A percentile compares a stretch with the other conserved stretches of the same genome.
These are phyloP conservation scores for Beroe forskalii DNA, from an alignment of 37 sponge, comb jelly and placozoan species.

Conservation along the genomic window DNA sequence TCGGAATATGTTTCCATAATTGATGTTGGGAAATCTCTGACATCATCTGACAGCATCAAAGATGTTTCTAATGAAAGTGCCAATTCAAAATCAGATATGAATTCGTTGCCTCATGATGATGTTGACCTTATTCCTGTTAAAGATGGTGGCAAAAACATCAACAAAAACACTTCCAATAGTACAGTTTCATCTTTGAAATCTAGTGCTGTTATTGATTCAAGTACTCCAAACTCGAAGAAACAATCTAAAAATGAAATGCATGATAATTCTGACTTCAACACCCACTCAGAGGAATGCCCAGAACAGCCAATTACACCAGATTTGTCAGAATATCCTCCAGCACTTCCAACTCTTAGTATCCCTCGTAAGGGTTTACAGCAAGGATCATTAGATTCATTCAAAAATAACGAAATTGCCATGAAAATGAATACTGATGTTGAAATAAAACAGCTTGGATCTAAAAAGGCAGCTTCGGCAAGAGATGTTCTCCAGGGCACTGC, in stretches of 20 bases:
- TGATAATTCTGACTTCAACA: neutral
- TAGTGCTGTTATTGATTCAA: slow-evolving; percentile 26
- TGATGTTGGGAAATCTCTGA: slow-evolving; percentile 16
- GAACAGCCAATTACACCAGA: slow-evolving; percentile 7
- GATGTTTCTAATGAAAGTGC: neutral
- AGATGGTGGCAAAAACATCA: neutral
- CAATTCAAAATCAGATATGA: neutral
- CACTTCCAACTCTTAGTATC: neutral
- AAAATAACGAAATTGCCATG: neutral
- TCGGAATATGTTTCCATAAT: slow-evolving; percentile 36
- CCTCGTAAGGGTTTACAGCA: slow-evolving; percentile 2
- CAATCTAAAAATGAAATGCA: neutral
- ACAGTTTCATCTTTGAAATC: slow-evolving; percentile 38
- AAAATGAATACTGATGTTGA: neutral
- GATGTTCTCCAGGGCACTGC: neutral
- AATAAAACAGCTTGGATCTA: neutral
- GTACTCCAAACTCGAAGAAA: slow-evolving; percentile 8
- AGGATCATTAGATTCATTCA: slow-evolving; percentile 2
- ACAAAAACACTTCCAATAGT: neutral
- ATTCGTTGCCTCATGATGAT: neutral
- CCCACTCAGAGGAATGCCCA: neutral
- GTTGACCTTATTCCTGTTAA: slow-evolving; percentile 44
- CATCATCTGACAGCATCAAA: neutral
- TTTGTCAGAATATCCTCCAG: slow-evolving; percentile 8
- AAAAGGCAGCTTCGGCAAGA: neutral